A percentile compares a stretch with the other conserved stretches of the same genome.
phyloP scores from a whole-genome alignment of 2,797 vertebrate species.

The Pseudomugil gertrudae region DNA sequence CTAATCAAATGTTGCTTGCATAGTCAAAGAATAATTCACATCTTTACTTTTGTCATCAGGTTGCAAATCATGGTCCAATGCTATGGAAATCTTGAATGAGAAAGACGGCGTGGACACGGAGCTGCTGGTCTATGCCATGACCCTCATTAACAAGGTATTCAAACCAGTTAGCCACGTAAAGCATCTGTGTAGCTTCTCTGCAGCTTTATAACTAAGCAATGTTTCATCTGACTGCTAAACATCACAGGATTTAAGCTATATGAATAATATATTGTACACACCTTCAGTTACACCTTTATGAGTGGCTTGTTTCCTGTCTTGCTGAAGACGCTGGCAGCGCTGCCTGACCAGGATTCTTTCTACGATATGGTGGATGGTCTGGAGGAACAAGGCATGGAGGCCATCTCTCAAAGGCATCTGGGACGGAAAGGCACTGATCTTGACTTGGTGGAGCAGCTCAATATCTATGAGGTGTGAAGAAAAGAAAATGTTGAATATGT shows the following conservation, averaged over 20 bases:
- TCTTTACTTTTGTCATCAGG: slow-evolving; percentile 69
- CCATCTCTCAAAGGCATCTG: slow-evolving; percentile 88
- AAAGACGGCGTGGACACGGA: slow-evolving; percentile 96
- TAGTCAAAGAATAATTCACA: neutral
- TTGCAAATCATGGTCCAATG: slow-evolving; percentile 88
- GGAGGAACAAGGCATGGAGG: slow-evolving; percentile 93
- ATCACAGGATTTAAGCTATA: neutral
- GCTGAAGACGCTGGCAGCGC: slow-evolving; percentile 86
- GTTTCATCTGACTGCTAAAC: neutral
- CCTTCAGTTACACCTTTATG: neutral
- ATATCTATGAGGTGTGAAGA: slow-evolving; percentile 91
- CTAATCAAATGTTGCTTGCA: neutral
- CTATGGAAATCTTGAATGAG: slow-evolving; percentile 94
- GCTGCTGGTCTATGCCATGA: slow-evolving; percentile 93
- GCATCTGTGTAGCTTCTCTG: neutral
- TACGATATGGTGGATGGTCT: slow-evolving; percentile 93
- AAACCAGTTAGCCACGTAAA: neutral
- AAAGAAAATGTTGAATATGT: neutral
- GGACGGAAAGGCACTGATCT: slow-evolving; percentile 91
- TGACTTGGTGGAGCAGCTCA: slow-evolving; percentile 94
- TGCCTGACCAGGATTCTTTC: slow-evolving; percentile 96
- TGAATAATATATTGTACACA: neutral
- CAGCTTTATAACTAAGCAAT: neutral
- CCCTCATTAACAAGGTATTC: slow-evolving; percentile 94
- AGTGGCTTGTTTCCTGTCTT: neutral